Evolutionary conservation across 2,888 invertebrate genomes (phyloP), one percentile per base, ranked within the genome.

Genomic region (Rugalucina vietnamica): DNA sequence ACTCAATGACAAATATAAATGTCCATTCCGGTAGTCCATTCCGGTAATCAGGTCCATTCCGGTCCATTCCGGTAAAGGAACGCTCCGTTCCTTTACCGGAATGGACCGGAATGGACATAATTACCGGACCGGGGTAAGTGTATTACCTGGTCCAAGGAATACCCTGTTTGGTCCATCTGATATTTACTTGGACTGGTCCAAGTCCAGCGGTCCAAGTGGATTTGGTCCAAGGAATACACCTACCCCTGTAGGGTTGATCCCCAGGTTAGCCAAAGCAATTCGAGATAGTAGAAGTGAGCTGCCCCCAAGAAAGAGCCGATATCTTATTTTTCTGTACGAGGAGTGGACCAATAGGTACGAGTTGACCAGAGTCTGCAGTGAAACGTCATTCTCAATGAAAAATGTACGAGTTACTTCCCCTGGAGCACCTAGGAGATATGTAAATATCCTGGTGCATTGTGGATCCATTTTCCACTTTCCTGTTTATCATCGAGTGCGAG

Each of bases 381-480:
- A 43, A 8, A 43, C 43, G 43, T 12, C 43, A 43, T 8, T 43
- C 43, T 43, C 43, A 18, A 18, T 18, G 10, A 18, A 43, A 12
- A 18, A 12, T 8, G 43, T 12, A 43, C 10, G 65, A 65, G 65
- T 65, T 65, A 34, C 65, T 24, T 34, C 34, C 10, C 65, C 21
- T 37, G 2, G 24, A 75, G 70, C 72, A 60, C 87, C 88, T 84
- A 82, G 85, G 71, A 77, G 76, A 85, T 84, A 76, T 79, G 88
- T 88, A 86, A 87, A 87, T 84, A 85, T 81, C 70, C 69, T 72
- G 71, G 0, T 50, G 88, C 72, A 88, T 88, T 82, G 50, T 88
- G 86, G 88, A 82, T n/a, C 24, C 72, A 70, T 39, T 82, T 50
- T 74, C 78, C 79, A 84, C 84, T 34, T 82, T 77, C 36, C 54